Evolutionary conservation across 2,113 vertebrate species (phyloP).

Genomic region (Patagioenas fasciata): DNA sequence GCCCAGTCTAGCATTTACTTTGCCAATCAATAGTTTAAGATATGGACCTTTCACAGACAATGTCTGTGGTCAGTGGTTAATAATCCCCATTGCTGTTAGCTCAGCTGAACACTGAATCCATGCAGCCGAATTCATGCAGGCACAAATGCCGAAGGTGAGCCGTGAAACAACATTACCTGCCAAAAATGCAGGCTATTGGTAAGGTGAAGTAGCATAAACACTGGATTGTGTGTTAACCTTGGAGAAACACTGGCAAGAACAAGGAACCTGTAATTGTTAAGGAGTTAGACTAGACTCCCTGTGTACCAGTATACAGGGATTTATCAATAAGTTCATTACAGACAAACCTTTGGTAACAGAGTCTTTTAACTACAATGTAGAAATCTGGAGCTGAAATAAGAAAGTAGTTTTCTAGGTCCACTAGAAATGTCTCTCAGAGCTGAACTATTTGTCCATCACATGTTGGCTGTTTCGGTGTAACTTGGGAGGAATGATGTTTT

Average conservation of each 20-base stretch:
- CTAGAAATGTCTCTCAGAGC: not conserved
- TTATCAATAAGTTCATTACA: not conserved
- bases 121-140: not conserved
- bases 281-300: not conserved
- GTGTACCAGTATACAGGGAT: not conserved
- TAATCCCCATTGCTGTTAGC: slow-evolving; percentile 63
- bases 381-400: not conserved
- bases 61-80: slow-evolving; percentile 80
- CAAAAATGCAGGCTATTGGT: not conserved
- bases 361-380: not conserved
- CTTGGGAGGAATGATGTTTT: not conserved
- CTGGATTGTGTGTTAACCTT: not conserved
- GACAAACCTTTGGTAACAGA: not conserved
- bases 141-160: not conserved
- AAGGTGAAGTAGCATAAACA: not conserved
- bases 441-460: not conserved
- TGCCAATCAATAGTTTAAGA: slow-evolving; percentile 84
- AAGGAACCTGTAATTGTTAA: not conserved
- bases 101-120: slow-evolving; percentile 28
- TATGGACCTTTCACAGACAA: slow-evolving; percentile 80
- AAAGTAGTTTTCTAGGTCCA: not conserved
- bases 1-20: slow-evolving; percentile 70
- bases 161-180: not conserved
- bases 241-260: not conserved
- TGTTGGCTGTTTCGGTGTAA: not conserved